Base-by-base conservation (phyloP, 2,113 vertebrate genomes). In the Entomyzon cyanotis region DNA sequence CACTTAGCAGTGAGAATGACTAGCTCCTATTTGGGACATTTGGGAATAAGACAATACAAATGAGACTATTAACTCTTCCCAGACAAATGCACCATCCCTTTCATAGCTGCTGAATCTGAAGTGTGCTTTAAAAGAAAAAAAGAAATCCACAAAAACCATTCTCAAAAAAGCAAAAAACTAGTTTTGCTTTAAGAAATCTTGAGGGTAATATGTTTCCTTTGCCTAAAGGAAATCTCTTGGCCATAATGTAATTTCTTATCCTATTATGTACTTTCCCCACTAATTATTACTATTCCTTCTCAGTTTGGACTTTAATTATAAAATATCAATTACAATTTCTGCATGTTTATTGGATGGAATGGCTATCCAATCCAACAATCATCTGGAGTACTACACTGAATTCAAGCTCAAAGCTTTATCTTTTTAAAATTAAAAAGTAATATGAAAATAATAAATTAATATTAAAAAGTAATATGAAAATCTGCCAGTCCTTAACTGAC, bases 221-320 rank as follows among this genome's bases (percentile, higher is more conserved):
- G 64, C 89, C 42, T 84, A 67, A 95, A 85, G 58, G 68, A 95
- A 94, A 88, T 87, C 46, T 84, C 78, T 64, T 0, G 0, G 55
- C 67, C 96, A 39, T 90, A 79, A 79, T 84, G 41, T 94, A 42
- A 84, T 90, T 84, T 84, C 67, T 94, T 87, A 84, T 80, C 35
- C 68, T 93, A 94, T 73, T 94, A 82, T 69, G 31, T 83, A 53
- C 15, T 90, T 89, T 87, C 49, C 27, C 9, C 47, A 62, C 65
- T 95, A 94, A 92, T 95, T 94, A 82, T 90, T 74, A 62, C 19
- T 60, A 75, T 79, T 91, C 12, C 68, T 96, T 95, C 84, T 93
- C 62, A 73, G 49, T 80, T 91, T 92, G 85, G 47, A 90, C 63
- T 82, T 95, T 90, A 95, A 95, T 93, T 55, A 92, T 55, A 87